Evolutionary conservation across 2,113 vertebrate species (phyloP).

Genomic region (Pao palembangensis): DNA sequence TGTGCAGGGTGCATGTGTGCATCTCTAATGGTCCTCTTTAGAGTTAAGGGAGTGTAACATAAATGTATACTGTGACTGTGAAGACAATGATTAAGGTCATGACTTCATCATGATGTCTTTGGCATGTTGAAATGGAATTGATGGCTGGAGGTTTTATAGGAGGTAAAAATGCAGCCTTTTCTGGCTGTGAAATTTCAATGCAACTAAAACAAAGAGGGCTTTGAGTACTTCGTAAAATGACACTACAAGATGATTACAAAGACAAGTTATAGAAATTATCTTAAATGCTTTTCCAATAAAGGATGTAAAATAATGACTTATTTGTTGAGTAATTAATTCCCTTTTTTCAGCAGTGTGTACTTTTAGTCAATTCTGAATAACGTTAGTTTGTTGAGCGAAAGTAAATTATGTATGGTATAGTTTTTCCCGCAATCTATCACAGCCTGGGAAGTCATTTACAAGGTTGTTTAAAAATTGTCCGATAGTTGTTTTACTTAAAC

Average conservation of each 20-base stretch:
- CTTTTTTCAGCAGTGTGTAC: not conserved
- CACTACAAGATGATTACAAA: constrained; percentile 32
- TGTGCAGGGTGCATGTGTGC: constrained; percentile 5
- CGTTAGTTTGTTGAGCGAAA: too few relatives aligned
- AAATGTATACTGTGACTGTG: constrained; percentile 31
- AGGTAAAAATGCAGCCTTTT: constrained; percentile 9
- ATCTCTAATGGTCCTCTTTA: constrained; percentile 3
- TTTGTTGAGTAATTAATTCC: not conserved
- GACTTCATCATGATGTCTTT: constrained; percentile 41
- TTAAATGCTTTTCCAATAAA: constrained; percentile 88
- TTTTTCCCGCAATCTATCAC: too few relatives aligned
- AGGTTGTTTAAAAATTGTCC: too few relatives aligned
- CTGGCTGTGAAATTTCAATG: constrained; percentile 11
- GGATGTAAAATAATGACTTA: constrained; percentile 32
- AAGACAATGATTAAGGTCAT: constrained; percentile 20
- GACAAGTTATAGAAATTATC: constrained; percentile 63
- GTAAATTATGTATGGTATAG: too few relatives aligned
- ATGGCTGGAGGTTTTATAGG: constrained; percentile 19
- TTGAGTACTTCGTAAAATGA: constrained; percentile 46
- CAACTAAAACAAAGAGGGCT: constrained; percentile 38
- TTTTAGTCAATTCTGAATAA: not conserved
- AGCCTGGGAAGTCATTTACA: too few relatives aligned
- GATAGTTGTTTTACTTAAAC: too few relatives aligned
- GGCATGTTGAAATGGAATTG: constrained; percentile 23
- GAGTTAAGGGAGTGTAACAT: not conserved